Percentiles rank a stretch among this genome's conserved stretches.
These are phyloP conservation scores for Alloscopus bannaensis DNA, from an alignment of 2,888 invertebrate genomes.

Conservation along the genomic window DNA sequence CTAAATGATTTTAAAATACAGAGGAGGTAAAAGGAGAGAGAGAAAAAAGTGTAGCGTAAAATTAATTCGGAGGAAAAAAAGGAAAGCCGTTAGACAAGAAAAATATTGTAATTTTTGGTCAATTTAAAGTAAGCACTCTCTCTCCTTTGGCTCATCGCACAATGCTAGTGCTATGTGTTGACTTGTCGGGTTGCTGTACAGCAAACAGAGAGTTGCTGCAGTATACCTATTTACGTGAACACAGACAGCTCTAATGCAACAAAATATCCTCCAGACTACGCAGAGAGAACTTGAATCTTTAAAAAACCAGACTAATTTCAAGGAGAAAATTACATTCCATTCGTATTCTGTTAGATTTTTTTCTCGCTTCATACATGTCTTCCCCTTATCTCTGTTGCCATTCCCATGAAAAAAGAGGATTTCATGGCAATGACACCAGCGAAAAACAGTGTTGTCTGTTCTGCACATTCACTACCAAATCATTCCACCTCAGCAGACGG, in stretches of 20 bases:
- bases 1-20: slow-evolving; percentile 3
- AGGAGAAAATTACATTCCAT: slow-evolving; percentile 49
- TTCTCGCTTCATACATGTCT: not conserved
- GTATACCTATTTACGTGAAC: not conserved
- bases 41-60: slow-evolving; percentile 51
- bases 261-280: no score
- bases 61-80: slow-evolving; percentile 39
- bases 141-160: slow-evolving; percentile 21
- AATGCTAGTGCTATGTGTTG: no score
- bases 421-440: slow-evolving; percentile 28
- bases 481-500: no score
- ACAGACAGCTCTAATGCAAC: not conserved
- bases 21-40: slow-evolving; percentile 6
- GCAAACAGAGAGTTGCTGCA: slow-evolving; percentile 4
- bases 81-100: slow-evolving; percentile 23
- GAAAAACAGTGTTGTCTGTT: slow-evolving; percentile 18
- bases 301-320: slow-evolving; percentile 50
- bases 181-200: slow-evolving; percentile 15
- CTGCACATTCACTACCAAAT: not conserved
- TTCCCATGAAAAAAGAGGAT: slow-evolving; percentile 11
- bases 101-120: slow-evolving; percentile 56
- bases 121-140: slow-evolving; percentile 34
- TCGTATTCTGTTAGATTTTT: slow-evolving; percentile 14
- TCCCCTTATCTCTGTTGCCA: slow-evolving; percentile 10
- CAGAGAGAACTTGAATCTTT: slow-evolving; percentile 9